These are phyloP conservation scores for Triplophysa rosa DNA, from an alignment of 2,113 vertebrate genomes.

Conservation along the genomic window DNA sequence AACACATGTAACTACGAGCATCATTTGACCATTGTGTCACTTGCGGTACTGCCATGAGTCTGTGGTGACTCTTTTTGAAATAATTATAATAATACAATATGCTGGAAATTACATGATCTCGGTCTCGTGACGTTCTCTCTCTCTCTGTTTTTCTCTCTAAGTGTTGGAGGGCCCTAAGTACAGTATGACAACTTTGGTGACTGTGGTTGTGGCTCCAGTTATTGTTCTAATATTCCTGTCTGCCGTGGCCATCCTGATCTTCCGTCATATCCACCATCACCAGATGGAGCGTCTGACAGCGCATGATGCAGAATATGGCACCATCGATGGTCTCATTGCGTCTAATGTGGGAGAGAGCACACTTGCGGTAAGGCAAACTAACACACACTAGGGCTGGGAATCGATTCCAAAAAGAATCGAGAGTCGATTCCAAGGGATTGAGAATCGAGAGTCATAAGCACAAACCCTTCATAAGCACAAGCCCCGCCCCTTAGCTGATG, in stretches of 20 bases:
- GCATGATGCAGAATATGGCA: slow-evolving; percentile 92
- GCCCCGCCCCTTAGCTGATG: too few relatives aligned
- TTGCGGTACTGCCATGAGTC: too few relatives aligned
- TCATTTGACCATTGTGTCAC: too few relatives aligned
- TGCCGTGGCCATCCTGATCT: slow-evolving; percentile 80
- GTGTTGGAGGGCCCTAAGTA: slow-evolving; percentile 78
- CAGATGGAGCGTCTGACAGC: slow-evolving; percentile 91
- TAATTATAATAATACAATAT: too few relatives aligned
- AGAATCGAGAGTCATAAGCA: too few relatives aligned
- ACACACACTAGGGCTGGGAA: not conserved
- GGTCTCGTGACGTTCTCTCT: too few relatives aligned
- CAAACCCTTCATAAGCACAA: too few relatives aligned
- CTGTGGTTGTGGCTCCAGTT: slow-evolving; percentile 84
- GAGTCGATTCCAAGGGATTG: too few relatives aligned
- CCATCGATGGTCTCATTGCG: slow-evolving; percentile 94
- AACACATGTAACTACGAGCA: too few relatives aligned
- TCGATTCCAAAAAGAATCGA: too few relatives aligned
- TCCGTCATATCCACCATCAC: slow-evolving; percentile 85
- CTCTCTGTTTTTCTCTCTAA: slow-evolving; percentile 46
- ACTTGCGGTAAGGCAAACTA: slow-evolving; percentile 84
- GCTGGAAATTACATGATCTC: too few relatives aligned
- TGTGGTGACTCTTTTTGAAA: too few relatives aligned
- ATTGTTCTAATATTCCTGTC: slow-evolving; percentile 84
- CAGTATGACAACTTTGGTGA: slow-evolving; percentile 82
- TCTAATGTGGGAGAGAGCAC: slow-evolving; percentile 98